Conservation (phyloP, 2,888 invertebrate species). For the Galeopsomyia nigrocyanea region DNA sequence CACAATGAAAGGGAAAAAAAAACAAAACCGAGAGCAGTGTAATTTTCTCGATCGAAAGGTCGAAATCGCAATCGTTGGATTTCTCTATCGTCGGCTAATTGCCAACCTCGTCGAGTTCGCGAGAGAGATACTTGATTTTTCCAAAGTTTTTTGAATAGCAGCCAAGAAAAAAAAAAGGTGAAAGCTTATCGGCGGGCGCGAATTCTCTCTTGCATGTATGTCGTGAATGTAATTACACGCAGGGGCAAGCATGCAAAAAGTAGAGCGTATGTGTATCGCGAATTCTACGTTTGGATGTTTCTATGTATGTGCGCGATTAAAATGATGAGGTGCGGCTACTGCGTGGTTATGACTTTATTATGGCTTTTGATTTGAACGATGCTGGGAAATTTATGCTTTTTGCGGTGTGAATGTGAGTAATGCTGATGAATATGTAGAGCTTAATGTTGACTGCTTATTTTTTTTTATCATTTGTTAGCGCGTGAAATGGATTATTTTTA, state of each 20-base stretch:
- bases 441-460: too few relatives aligned
- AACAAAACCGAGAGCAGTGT: too few relatives aligned
- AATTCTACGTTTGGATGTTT: too few relatives aligned
- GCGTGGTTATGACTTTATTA: too few relatives aligned
- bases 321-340: too few relatives aligned
- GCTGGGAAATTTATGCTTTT: too few relatives aligned
- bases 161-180: constrained; percentile 32
- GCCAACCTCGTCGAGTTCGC: background rate
- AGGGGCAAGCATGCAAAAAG: constrained; percentile 26
- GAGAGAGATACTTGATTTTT: background rate
- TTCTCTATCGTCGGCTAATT: constrained; percentile 25
- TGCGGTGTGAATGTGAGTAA: too few relatives aligned
- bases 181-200: constrained; percentile 20
- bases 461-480: too few relatives aligned
- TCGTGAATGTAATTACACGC: constrained; percentile 39
- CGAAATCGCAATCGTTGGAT: constrained; percentile 25
- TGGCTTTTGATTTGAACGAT: too few relatives aligned
- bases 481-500: too few relatives aligned
- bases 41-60: constrained; percentile 5
- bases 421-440: too few relatives aligned
- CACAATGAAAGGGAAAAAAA: background rate
- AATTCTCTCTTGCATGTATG: constrained; percentile 30
- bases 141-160: background rate
- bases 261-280: constrained; percentile 28
- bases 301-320: too few relatives aligned